A percentile compares a stretch with the other conserved stretches of the same genome.
These are phyloP conservation scores for Hoplostethus mediterraneus DNA, from an alignment of 2,797 vertebrate genomes.

Conservation along the genomic window DNA sequence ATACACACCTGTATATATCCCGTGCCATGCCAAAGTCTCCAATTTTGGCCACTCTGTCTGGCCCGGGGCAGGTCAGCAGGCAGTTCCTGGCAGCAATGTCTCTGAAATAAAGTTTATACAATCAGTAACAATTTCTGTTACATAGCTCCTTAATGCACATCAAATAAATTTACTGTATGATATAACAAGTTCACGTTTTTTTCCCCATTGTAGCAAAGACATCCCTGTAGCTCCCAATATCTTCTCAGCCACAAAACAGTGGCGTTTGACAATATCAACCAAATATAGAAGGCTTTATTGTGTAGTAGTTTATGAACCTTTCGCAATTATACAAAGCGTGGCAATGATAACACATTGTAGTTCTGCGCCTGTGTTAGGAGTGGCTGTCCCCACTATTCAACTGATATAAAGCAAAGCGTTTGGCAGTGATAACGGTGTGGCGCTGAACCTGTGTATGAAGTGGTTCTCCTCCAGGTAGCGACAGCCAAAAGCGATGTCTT, in stretches of 20 bases:
- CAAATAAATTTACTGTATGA: neutral
- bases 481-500: constrained; percentile 93
- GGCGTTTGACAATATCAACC: too few species aligned
- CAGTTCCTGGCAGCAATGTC: constrained; percentile 96
- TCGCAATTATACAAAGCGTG: neutral
- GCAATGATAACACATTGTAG: neutral
- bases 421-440: neutral
- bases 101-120: constrained; percentile 74
- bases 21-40: constrained; percentile 96
- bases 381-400: neutral
- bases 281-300: too few species aligned
- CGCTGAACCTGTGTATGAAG: constrained; percentile 85
- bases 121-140: constrained; percentile 5
- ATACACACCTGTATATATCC: constrained; percentile 90
- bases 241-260: neutral
- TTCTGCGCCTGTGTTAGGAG: neutral
- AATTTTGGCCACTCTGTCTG: constrained; percentile 91
- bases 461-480: constrained; percentile 95
- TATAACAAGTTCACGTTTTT: neutral
- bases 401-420: neutral
- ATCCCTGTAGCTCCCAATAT: neutral
- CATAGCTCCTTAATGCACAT: neutral
- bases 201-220: neutral
- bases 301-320: neutral
- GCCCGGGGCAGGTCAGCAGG: constrained; percentile 89